phyloP scores from a whole-genome alignment of 1,140 invertebrate species.

The Sweltsa coloradensis region DNA sequence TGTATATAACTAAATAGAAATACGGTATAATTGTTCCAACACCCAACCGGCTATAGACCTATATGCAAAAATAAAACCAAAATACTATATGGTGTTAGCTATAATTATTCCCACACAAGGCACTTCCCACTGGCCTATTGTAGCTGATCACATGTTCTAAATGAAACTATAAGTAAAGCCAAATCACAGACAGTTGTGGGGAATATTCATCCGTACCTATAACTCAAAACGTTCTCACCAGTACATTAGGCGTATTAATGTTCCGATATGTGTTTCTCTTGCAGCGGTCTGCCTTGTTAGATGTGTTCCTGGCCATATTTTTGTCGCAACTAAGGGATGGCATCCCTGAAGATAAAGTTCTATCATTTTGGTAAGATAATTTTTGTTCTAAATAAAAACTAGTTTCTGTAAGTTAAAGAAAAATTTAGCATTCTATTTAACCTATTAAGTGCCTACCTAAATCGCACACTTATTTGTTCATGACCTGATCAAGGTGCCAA shows the following conservation, averaged over 20 bases:
- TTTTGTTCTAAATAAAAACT: background rate
- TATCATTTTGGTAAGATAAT: constrained; percentile 42
- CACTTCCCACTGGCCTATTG: background rate
- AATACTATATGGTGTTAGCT: no score
- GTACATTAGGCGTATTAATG: background rate
- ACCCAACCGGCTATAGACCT: no score
- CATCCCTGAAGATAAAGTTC: constrained; percentile 38
- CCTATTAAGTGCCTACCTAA: background rate
- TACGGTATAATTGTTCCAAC: no score
- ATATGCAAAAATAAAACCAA: no score
- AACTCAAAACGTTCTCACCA: background rate
- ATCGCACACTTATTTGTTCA: background rate
- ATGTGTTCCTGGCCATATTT: constrained; percentile 49
- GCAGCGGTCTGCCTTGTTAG: constrained; percentile 50
- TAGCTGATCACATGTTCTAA: background rate
- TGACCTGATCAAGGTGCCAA: no score
- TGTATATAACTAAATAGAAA: no score
- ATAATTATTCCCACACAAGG: no score
- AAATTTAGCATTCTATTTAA: background rate
- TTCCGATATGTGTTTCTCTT: constrained; percentile 21
- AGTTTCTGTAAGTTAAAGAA: background rate
- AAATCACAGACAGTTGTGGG: background rate
- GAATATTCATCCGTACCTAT: background rate
- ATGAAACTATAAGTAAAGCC: background rate
- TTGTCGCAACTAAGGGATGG: constrained; percentile 43